Percentiles rank a stretch among this genome's conserved stretches.
Evolutionary conservation across 53 echinoderm and acorn worm genomes (phyloP).

Genomic region (Temnopleurus reevesii): DNA sequence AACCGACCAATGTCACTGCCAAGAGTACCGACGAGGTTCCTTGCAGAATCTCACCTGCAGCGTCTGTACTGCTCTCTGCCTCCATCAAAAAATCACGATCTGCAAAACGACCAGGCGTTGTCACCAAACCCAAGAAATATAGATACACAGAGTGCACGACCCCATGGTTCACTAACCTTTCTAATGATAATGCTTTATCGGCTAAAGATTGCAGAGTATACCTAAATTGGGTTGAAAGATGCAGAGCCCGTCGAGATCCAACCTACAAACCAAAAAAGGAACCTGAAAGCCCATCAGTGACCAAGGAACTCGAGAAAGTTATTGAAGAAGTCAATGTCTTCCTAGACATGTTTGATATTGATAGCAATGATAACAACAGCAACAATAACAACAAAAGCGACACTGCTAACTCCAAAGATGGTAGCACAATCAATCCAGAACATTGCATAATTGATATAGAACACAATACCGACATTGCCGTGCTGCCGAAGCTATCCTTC

Average conservation of each 20-base stretch:
- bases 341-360: too few relatives aligned
- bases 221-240: neutral
- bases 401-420: neutral
- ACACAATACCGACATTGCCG: neutral
- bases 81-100: neutral
- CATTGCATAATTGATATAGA: neutral
- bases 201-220: neutral
- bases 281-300: too few relatives aligned
- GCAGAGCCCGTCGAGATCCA: too few relatives aligned
- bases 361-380: neutral
- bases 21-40: neutral
- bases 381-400: neutral
- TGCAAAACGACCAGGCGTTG: neutral
- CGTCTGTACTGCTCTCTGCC: neutral
- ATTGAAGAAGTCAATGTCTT: too few relatives aligned
- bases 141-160: neutral
- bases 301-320: too few relatives aligned
- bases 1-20: neutral
- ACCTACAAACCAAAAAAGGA: too few relatives aligned
- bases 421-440: neutral
- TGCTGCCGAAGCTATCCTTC: neutral
- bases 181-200: neutral
- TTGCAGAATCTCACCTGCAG: neutral
- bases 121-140: neutral
- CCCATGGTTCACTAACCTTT: neutral